A percentile compares a stretch with the other conserved stretches of the same genome.
phyloP scores from a whole-genome alignment of 2,797 vertebrate species.

The Cirrhinus mrigala region DNA sequence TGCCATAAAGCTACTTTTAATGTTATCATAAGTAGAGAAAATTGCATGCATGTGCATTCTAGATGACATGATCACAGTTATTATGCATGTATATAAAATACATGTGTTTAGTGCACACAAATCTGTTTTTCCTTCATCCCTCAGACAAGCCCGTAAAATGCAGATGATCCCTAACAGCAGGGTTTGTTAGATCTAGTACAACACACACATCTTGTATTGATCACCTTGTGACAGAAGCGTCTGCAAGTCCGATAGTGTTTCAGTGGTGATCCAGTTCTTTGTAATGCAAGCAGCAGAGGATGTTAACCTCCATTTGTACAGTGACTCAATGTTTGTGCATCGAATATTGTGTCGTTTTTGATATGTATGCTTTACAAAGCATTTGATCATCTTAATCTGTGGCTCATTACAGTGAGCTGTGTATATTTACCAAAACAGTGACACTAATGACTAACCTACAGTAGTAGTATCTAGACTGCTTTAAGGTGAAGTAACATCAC shows the following conservation, averaged over 20 bases:
- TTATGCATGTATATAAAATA: background rate
- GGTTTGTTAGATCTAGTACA: constrained; percentile 48
- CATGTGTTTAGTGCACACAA: background rate
- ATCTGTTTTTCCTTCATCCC: constrained; percentile 6
- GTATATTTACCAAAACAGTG: background rate
- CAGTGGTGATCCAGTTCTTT: constrained; percentile 51
- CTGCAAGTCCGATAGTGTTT: constrained; percentile 48
- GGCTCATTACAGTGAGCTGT: constrained; percentile 2
- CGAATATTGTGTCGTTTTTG: constrained; percentile 37
- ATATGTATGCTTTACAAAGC: background rate
- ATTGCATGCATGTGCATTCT: background rate
- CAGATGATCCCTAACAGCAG: constrained; percentile 34
- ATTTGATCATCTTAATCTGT: background rate
- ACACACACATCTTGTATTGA: constrained; percentile 55
- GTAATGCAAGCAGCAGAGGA: constrained; percentile 45
- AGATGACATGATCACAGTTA: background rate
- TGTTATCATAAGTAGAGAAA: background rate
- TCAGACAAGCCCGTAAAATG: background rate
- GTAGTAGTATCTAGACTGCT: background rate
- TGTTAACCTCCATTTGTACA: constrained; percentile 45
- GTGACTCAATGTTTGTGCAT: constrained; percentile 27
- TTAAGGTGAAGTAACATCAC: constrained; percentile 8
- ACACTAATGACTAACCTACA: background rate
- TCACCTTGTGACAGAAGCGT: constrained; percentile 48
- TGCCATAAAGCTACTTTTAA: background rate